Evolutionary conservation across 2,113 vertebrate species (phyloP), one percentile per base, ranked within the genome.

Genomic region (Corythornis vintsioides): DNA sequence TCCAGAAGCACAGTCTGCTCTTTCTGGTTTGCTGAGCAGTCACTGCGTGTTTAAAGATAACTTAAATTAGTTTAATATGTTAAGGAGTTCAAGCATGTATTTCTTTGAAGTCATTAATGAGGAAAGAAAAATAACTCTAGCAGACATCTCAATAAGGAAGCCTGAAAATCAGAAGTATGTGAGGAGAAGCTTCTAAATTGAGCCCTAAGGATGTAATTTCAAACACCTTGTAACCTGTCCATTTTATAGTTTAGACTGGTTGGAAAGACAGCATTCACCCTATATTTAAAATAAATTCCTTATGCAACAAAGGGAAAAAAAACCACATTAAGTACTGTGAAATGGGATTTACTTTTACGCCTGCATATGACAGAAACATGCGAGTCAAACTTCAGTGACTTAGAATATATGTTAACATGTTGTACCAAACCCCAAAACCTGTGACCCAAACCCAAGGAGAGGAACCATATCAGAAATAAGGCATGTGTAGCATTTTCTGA

Each of bases 61-160:
- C 92, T 95, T 96, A 93, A 95, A 94, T 95, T 85, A 94, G 87
- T 91, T 91, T 92, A 95, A 96, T 97, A 72, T 96, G 75, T 79
- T 96, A 96, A 95, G 91, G 88, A 95, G 81, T 90, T 95, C 93
- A 97, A 97, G 95, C 96, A 25, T 96, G 40, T 88, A 83, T 82
- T 86, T 71, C 93, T 98, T 97, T 97, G 95, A 97, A 97, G 93
- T 86, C 73, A 82, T 83, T 94, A 83, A 90, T 4, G 2, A 89
- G 82, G 52, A 79, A 84, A 95, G 91, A 92, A 80, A 90, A 85
- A 94, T 61, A 69, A 33, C 63, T 87, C 26, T 89, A 94, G 35
- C 57, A 92, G 83, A 61, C 74, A 47, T 47, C 89, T 83, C 61
- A n/a, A 18, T 96, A 97, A 96, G 6, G 21, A 95, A 96, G 63